Evolutionary conservation across 2,797 vertebrate species (phyloP).

Genomic region (Spinus olivaceus): DNA sequence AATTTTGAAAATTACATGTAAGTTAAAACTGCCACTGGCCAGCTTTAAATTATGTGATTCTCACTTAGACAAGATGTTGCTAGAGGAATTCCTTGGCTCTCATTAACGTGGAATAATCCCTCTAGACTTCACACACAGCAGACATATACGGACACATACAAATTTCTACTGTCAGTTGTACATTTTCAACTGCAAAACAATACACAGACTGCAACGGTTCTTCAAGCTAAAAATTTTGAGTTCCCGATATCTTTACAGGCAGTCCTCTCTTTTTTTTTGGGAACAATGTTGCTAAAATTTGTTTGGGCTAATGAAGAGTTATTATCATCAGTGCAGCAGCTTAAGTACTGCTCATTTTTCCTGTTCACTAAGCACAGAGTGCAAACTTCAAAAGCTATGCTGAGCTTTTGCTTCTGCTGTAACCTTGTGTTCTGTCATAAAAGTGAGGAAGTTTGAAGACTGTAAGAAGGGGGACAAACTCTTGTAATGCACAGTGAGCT

Average conservation of each 20-base stretch:
- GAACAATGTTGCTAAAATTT: neutral
- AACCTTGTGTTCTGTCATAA: neutral
- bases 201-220: neutral
- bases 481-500: neutral
- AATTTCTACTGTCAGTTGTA: conserved; percentile 34
- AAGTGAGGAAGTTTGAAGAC: neutral
- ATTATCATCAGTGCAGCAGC: neutral
- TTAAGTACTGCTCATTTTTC: accelerated
- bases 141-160: conserved; percentile 46
- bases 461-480: neutral
- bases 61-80: conserved; percentile 64
- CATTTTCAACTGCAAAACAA: conserved; percentile 41
- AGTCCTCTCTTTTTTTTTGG: neutral
- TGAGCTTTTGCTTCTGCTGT: neutral
- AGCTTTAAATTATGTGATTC: conserved; percentile 73
- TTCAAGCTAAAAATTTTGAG: neutral
- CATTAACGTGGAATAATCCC: conserved; percentile 70
- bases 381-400: neutral
- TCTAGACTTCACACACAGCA: conserved; percentile 66
- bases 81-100: conserved; percentile 69
- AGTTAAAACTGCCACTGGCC: conserved; percentile 53
- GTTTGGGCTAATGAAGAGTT: neutral
- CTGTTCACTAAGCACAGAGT: neutral
- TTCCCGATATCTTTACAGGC: neutral
- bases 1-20: conserved; percentile 49